Evolutionary conservation across 37 sponge, comb jelly and placozoan species (phyloP).

Genomic region (Amphimedon queenslandica): DNA sequence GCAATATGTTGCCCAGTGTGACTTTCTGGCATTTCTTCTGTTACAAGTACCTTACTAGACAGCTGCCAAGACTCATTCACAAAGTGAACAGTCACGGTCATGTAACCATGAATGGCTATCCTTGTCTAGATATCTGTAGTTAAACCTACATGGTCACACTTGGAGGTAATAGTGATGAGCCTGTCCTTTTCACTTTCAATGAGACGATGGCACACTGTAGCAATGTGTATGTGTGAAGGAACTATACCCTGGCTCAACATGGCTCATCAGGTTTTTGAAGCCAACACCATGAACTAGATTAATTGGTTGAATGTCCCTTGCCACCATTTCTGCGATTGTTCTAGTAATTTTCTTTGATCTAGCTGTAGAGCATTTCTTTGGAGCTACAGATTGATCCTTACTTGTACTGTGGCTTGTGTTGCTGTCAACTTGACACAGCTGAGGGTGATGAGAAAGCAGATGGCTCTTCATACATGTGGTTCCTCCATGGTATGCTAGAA

Average conservation of each 20-base stretch:
- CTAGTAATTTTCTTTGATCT: neutral
- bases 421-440: neutral
- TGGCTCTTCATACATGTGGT: slow-evolving; percentile 5
- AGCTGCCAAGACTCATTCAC: slow-evolving; percentile 2
- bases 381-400: neutral
- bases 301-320: neutral
- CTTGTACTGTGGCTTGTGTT: neutral
- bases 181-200: neutral
- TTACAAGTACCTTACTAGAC: slow-evolving; percentile 5
- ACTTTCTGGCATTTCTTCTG: slow-evolving; percentile 3
- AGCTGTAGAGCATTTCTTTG: slow-evolving; percentile 3
- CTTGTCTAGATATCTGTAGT: slow-evolving; percentile 25
- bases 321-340: slow-evolving; percentile 11
- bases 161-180: neutral
- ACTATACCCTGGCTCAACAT: slow-evolving; percentile 2
- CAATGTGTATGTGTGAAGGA: neutral
- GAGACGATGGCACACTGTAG: neutral
- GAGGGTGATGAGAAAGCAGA: neutral
- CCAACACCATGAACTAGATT: slow-evolving; percentile 10
- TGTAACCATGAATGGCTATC: neutral
- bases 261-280: neutral
- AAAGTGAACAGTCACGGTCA: slow-evolving; percentile 5
- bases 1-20: slow-evolving; percentile 11
- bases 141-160: neutral
- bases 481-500: slow-evolving; percentile 5